Evolutionary conservation across 2,797 vertebrate species (phyloP), one percentile per base, ranked within the genome.

Genomic region (Notamacropus eugenii): DNA sequence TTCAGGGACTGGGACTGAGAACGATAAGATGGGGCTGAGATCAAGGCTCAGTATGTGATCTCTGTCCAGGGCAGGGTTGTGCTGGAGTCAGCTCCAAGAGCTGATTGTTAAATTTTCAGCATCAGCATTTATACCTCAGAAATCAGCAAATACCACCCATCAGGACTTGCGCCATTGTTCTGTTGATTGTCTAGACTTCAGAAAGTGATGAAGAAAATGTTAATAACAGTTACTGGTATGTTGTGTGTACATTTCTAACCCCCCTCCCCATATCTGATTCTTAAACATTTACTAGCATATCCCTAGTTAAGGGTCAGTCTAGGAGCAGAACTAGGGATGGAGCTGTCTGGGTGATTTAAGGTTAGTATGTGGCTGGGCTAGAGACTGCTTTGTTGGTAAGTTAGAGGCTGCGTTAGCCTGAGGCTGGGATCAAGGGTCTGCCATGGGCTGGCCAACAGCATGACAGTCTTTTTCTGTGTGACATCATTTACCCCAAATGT

Each of bases 41-140:
- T 94, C 54, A 82, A 92, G 96, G 62, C 55, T 93, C 46, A 46
- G 22, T 95, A 57, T 58, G 31, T 62, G 90, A 87, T 54, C 92
- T 54, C 14, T 6, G 1, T 2, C 34, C 27, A 22, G 6, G 29
- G n/a, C 1, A 82, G 16, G n/a, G n/a, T 1, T 22, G 16, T 74
- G 19, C n/a, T 46, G 67, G 67, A 40, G 67, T 82, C 67, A 10
- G 6, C 67, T 46, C 67, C n/a, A 46, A 82, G 40, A 46, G 40
- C 74, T 46, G n/a, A 46, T 46, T 82, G 40, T 82, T 82, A 24
- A 82, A 82, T 82, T 82, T 46, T 82, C 74, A 82, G 67, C 3
- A 9, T 24, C 19, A 82, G 29, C 22, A 40, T 82, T 82, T 82
- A 82, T 22, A 46, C 40, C 74, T 31, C 34, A 46, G 74, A 82